Evolutionary conservation across 2,797 vertebrate species (phyloP), one percentile per base, ranked within the genome.

Genomic region (Dipus sagitta): DNA sequence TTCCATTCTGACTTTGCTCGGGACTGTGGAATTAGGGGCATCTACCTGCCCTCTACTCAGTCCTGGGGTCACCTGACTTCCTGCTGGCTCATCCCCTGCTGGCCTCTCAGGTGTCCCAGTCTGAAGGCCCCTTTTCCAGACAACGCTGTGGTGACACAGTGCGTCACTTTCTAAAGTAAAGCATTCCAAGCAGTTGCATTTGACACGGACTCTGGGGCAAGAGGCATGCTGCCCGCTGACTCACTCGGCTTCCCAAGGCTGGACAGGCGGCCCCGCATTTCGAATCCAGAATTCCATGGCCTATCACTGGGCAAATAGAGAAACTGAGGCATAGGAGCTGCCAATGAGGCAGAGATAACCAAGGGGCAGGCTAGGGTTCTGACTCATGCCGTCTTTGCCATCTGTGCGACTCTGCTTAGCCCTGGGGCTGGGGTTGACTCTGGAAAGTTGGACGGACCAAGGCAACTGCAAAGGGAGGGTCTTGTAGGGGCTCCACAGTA

Each of bases 311-410:
- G 62, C 54, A 2, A 34, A 60, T n/a, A 67, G 20, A n/a, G 86
- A 79, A 75, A 42, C 64, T 0, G 26, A 75, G 64, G 82, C n/a
- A 14, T 1, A 0, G 0, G 54, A 13, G 15, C 62, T 30, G 21
- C 58, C 34, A 34, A 20, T 9, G 21, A 47, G 78, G 24, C 20
- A n/a, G 10, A 83, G 47, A 54, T 7, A n/a, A 28, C 1, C 11
- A 18, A 60, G 38, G 30, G 13, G 9, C 3, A 12, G 18, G 12
- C 23, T 2, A 0, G 0, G 8, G 81, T 12, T 52, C 21, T 2
- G 15, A 32, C 28, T 15, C 7, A n/a, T 76, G 17, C 30, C 20
- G 13, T 21, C 60, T 21, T 7, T 0, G 64, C 23, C 26, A 18
- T 28, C 65, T 1, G 60, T 24, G 52, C 34, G 17, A 64, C 34